A percentile compares a stretch with the other conserved stretches of the same genome.
These are phyloP conservation scores for Lasioglossum figueresi DNA, from an alignment of 2,888 invertebrate species.

Conservation along the genomic window DNA sequence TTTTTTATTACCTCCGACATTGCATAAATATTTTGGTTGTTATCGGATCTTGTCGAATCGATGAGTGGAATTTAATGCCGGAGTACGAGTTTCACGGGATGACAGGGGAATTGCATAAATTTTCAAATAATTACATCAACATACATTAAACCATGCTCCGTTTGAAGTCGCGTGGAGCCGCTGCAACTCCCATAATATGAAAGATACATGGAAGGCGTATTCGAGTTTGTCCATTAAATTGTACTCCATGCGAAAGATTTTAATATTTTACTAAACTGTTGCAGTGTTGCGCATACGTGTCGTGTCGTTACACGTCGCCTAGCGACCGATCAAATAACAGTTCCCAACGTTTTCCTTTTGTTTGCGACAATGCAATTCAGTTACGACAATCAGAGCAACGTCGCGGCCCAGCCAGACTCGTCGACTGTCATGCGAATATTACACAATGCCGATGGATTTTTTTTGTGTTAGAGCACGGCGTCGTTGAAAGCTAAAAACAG, in stretches of 20 bases:
- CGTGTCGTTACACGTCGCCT: background rate
- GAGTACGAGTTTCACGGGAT: background rate
- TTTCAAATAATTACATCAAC: background rate
- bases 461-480: background rate
- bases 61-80: background rate
- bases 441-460: background rate
- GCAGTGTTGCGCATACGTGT: background rate
- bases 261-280: background rate
- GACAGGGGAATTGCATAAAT: background rate
- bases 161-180: background rate
- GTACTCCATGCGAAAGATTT: background rate
- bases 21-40: background rate
- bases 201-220: background rate
- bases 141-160: background rate
- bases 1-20: background rate
- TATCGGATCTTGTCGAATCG: background rate
- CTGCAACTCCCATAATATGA: background rate
- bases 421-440: background rate
- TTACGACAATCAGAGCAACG: background rate
- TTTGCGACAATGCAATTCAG: background rate
- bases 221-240: background rate
- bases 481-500: background rate
- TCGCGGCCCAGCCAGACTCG: background rate
- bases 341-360: background rate
- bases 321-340: constrained; percentile 7